A percentile compares a stretch with the other conserved stretches of the same genome.
phyloP scores from a whole-genome alignment of 2,888 invertebrate species.

The Agrotis clavis region DNA sequence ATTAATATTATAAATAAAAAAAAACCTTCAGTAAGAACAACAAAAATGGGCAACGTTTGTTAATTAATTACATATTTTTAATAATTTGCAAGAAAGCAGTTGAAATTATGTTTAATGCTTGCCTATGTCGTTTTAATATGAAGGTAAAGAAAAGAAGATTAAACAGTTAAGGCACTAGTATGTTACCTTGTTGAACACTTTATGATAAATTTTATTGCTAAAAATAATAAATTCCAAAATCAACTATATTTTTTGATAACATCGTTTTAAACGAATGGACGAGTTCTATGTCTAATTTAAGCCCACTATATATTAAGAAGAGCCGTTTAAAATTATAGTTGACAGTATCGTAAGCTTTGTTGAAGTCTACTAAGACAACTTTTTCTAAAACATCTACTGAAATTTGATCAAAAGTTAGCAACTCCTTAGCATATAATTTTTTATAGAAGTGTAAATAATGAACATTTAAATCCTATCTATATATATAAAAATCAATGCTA shows the following conservation, averaged over 20 bases:
- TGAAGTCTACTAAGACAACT: background rate
- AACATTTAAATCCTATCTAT: too few relatives aligned
- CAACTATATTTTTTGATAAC: background rate
- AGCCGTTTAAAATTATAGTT: background rate
- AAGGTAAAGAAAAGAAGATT: background rate
- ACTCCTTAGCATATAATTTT: too few relatives aligned
- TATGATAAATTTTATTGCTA: background rate
- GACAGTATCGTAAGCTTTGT: slow-evolving; percentile 6
- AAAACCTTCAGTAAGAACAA: background rate
- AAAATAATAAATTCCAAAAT: background rate
- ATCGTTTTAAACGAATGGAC: background rate
- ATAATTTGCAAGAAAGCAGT: background rate
- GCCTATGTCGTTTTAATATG: background rate
- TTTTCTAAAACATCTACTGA: too few relatives aligned
- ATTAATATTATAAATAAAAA: background rate
- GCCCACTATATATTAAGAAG: background rate
- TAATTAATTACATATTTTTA: background rate
- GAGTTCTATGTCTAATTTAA: background rate
- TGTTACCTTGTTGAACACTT: slow-evolving; percentile 4
- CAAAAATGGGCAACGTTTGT: background rate
- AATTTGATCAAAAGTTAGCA: background rate
- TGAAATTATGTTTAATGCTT: background rate
- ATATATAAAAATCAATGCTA: too few relatives aligned
- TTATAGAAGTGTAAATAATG: too few relatives aligned
- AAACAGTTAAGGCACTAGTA: slow-evolving; percentile 2